A percentile compares a stretch with the other conserved stretches of the same genome.
These are phyloP conservation scores for Hirtodrosophila trivittata DNA, from an alignment of 2,888 invertebrate species.

Conservation along the genomic window DNA sequence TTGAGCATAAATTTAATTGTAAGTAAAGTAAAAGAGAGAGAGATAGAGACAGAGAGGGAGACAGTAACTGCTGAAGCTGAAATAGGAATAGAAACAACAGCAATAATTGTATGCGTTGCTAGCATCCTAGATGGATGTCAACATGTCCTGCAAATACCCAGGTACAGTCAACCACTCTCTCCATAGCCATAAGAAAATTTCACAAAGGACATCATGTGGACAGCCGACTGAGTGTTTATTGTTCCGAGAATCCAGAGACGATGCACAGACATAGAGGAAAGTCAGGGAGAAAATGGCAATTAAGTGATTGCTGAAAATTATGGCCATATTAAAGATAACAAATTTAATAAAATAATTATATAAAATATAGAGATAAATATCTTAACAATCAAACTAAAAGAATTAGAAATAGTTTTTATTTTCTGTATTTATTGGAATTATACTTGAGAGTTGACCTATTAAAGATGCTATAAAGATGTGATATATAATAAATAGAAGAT, in stretches of 20 bases:
- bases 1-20: slow-evolving; percentile 56
- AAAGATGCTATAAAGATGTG: too few relatives aligned
- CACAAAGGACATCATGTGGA: slow-evolving; percentile 1
- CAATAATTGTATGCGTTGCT: slow-evolving; percentile 24
- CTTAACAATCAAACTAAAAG: too few relatives aligned
- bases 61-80: background rate
- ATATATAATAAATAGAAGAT: too few relatives aligned
- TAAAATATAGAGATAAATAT: too few relatives aligned
- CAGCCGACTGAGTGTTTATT: slow-evolving; percentile 16
- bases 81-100: slow-evolving; percentile 1
- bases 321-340: too few relatives aligned
- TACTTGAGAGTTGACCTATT: too few relatives aligned
- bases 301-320: slow-evolving; percentile 19
- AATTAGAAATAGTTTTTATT: too few relatives aligned
- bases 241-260: slow-evolving; percentile 9
- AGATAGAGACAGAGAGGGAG: background rate
- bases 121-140: slow-evolving; percentile 20
- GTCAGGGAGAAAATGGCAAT: slow-evolving; percentile 8
- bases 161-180: slow-evolving; percentile 13
- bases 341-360: too few relatives aligned
- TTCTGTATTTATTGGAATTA: too few relatives aligned
- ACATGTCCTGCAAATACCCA: slow-evolving; percentile 12
- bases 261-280: slow-evolving; percentile 2
- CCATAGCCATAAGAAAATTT: background rate
- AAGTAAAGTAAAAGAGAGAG: slow-evolving; percentile 28